Evolutionary conservation across 2,797 vertebrate genomes (phyloP).

Genomic region (Cyclura pinguis): DNA sequence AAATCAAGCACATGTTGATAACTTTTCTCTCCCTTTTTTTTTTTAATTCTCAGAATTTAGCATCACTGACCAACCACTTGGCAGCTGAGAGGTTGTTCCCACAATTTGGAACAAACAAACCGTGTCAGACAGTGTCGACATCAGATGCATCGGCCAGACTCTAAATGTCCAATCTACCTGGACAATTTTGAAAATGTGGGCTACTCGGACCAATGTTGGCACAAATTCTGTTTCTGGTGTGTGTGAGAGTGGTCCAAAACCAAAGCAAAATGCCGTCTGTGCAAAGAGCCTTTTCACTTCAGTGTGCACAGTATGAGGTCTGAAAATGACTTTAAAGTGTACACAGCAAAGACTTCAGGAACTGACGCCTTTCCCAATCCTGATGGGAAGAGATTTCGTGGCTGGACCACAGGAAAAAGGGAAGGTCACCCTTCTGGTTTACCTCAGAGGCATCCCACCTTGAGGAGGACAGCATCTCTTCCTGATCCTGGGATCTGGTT

Average conservation of each 20-base stretch:
- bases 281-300: constrained; percentile 93
- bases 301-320: constrained; percentile 94
- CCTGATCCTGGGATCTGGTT: constrained; percentile 90
- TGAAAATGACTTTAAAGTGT: constrained; percentile 92
- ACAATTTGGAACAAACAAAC: constrained; percentile 80
- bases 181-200: constrained; percentile 93
- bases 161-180: constrained; percentile 96
- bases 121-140: constrained; percentile 77
- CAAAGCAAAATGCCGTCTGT: constrained; percentile 96
- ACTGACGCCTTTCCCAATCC: constrained; percentile 87
- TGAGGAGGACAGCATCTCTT: constrained; percentile 79
- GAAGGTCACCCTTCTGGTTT: constrained; percentile 73
- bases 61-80: constrained; percentile 84
- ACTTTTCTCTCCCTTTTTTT: constrained; percentile 57
- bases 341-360: constrained; percentile 83
- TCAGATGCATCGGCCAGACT: constrained; percentile 91
- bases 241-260: constrained; percentile 97
- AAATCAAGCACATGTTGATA: constrained; percentile 32
- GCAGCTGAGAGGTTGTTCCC: constrained; percentile 77
- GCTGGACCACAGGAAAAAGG: constrained; percentile 89
- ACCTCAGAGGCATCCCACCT: constrained; percentile 61
- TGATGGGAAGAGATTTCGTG: constrained; percentile 88
- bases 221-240: constrained; percentile 96
- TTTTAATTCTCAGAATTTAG: constrained; percentile 84
- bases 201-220: constrained; percentile 90